Percentiles rank a stretch among this genome's conserved stretches.
Conservation (phyloP, 2,113 vertebrate genomes). For the Vanacampus margaritifer region DNA sequence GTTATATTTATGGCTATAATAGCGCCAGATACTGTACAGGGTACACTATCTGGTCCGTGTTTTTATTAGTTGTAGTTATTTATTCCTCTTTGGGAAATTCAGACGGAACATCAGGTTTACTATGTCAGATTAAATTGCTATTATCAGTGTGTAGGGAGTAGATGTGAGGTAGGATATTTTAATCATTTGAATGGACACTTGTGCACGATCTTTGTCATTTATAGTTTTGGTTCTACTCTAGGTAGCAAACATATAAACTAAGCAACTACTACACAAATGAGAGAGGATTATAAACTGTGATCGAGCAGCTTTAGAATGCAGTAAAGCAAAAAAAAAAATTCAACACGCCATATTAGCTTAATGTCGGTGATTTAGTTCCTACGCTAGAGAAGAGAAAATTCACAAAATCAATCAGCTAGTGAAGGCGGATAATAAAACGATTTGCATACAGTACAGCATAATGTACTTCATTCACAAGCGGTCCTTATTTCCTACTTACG, state of each 20-base stretch:
- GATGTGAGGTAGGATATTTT: background rate
- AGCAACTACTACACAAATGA: too few species aligned
- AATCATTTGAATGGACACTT: background rate
- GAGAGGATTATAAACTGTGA: background rate
- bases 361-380: too few species aligned
- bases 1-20: constrained; percentile 56
- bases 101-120: background rate
- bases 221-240: background rate
- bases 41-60: constrained; percentile 32
- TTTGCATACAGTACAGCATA: too few species aligned
- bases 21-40: constrained; percentile 54
- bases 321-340: background rate
- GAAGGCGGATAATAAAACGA: too few species aligned
- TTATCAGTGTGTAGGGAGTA: background rate
- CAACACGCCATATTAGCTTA: too few species aligned
- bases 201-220: background rate
- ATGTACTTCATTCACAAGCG: too few species aligned
- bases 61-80: constrained; percentile 1
- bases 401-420: too few species aligned
- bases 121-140: background rate
- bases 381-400: too few species aligned
- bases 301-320: background rate
- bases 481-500: too few species aligned
- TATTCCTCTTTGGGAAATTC: background rate
- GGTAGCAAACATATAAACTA: background rate